phyloP scores from a whole-genome alignment of 2,888 invertebrate species.

The Rotaria macrura region DNA sequence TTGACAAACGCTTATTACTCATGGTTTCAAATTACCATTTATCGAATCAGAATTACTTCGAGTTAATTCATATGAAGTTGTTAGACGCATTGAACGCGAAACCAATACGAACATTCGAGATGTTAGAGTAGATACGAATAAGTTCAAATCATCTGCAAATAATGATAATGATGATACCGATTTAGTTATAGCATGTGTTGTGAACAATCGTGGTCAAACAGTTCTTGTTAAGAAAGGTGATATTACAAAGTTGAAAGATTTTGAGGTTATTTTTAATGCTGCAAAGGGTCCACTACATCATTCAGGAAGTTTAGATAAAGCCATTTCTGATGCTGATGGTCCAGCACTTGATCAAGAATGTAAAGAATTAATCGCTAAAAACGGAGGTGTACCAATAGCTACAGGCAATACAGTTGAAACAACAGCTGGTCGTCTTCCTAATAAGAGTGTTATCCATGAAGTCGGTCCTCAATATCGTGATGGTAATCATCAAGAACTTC shows the following conservation, averaged over 20 bases:
- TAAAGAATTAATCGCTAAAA: not conserved
- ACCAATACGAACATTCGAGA: not conserved
- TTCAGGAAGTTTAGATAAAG: not conserved
- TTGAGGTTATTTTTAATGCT: not conserved
- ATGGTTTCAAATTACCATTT: not conserved
- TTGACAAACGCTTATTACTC: not conserved
- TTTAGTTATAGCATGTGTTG: not conserved
- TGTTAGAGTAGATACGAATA: not conserved
- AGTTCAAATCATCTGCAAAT: not conserved
- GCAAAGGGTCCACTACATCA: not conserved
- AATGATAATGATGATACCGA: not conserved
- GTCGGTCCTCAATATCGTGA: not conserved
- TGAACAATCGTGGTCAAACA: not conserved
- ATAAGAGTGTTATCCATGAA: conserved; percentile 35
- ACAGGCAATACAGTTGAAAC: conserved; percentile 36
- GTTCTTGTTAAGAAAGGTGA: not conserved
- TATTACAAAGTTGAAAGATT: not conserved
- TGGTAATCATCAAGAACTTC: conserved; percentile 29
- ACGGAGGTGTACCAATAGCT: not conserved
- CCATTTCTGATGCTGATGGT: not conserved
- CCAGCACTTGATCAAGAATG: not conserved
- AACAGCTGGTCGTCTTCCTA: conserved; percentile 36
- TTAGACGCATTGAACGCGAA: not conserved
- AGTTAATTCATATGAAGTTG: not conserved
- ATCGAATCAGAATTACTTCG: not conserved